Conservation (phyloP, 1,140 invertebrate genomes). For the Parasteatoda tepidariorum region DNA sequence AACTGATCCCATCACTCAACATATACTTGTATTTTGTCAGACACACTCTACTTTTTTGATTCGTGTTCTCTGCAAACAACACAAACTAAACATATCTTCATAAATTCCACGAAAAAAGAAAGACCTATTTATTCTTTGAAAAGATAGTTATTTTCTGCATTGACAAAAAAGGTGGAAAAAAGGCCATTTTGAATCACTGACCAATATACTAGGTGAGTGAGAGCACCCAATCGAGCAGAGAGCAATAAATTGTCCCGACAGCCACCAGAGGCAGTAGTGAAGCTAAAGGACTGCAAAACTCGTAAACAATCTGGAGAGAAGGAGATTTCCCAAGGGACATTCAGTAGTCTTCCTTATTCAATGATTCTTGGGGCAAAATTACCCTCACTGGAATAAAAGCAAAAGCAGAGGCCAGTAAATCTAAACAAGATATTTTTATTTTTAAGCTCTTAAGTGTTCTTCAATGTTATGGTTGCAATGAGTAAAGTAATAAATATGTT, state of each 20-base stretch:
- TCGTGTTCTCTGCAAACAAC: too few species aligned
- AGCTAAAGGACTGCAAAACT: conserved; percentile 29
- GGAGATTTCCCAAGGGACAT: conserved; percentile 2
- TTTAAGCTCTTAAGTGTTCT: too few species aligned
- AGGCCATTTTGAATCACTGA: background rate
- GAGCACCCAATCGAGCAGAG: background rate
- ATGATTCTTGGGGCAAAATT: background rate
- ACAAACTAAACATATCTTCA: too few species aligned
- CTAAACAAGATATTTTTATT: background rate
- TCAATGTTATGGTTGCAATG: too few species aligned
- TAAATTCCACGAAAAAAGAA: too few species aligned
- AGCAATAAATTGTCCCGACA: background rate
- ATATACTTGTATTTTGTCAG: too few species aligned
- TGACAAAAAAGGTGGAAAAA: background rate
- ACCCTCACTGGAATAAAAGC: background rate
- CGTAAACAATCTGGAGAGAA: conserved; percentile 12
- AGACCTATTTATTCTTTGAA: too few species aligned
- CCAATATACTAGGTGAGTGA: background rate
- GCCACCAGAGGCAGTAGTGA: background rate
- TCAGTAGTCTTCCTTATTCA: background rate
- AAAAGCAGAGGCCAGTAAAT: background rate
- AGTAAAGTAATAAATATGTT: too few species aligned
- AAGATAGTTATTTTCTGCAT: too few species aligned
- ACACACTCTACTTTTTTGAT: too few species aligned
- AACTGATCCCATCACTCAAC: too few species aligned